Conservation (phyloP, 2,797 vertebrate genomes). For the Numenius phaeopus region DNA sequence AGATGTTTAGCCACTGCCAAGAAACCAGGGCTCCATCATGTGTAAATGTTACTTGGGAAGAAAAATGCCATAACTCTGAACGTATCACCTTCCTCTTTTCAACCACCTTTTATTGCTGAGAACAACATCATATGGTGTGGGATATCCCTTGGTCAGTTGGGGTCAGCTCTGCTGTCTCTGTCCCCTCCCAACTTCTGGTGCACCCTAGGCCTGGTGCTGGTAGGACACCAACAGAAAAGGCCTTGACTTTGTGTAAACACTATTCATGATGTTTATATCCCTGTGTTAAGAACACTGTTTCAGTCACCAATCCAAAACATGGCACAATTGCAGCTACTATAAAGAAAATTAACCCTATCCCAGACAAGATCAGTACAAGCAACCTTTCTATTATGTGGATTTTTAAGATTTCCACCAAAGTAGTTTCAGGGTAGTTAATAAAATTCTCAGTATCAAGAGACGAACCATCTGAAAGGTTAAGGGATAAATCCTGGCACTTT, state of each 20-base stretch:
- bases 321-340: background rate
- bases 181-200: background rate
- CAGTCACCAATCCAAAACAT: background rate
- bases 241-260: background rate
- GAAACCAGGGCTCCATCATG: rapidly evolving
- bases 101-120: background rate
- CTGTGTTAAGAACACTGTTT: background rate
- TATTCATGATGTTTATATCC: background rate
- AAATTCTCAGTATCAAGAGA: background rate
- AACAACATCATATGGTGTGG: background rate
- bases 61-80: background rate
- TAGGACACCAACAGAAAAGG: background rate
- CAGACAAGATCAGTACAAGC: background rate
- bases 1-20: background rate
- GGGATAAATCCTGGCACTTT: background rate
- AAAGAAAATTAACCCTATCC: background rate
- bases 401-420: background rate
- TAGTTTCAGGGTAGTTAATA: background rate
- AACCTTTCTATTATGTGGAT: background rate
- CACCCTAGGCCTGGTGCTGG: rapidly evolving
- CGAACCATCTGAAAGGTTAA: background rate
- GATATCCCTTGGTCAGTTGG: background rate
- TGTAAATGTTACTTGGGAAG: background rate
- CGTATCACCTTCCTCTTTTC: rapidly evolving
- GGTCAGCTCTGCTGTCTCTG: rapidly evolving